Percentiles rank a stretch among this genome's conserved stretches.
These are phyloP conservation scores for Xanthia icteritia DNA, from an alignment of 2,888 invertebrate species.

Conservation along the genomic window DNA sequence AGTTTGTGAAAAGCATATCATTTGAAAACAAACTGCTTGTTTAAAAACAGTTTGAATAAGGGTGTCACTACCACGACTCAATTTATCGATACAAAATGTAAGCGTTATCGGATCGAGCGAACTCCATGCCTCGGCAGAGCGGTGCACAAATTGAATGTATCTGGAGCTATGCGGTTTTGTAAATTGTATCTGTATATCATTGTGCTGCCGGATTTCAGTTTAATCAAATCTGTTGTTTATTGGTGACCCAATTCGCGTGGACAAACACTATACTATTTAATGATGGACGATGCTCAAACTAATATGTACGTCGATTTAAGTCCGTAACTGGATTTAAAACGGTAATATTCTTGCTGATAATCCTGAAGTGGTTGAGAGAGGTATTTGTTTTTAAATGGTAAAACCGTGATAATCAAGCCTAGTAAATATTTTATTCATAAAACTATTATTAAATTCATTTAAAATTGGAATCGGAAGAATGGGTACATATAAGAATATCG, in stretches of 20 bases:
- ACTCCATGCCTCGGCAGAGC: conserved; percentile 56
- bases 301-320: background rate
- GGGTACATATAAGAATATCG: no score
- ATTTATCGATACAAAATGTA: conserved; percentile 61
- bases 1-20: background rate
- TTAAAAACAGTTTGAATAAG: conserved; percentile 22
- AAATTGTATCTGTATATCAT: conserved; percentile 32
- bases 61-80: conserved; percentile 36
- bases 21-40: background rate
- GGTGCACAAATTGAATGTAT: conserved; percentile 61
- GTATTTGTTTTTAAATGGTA: no score
- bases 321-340: background rate
- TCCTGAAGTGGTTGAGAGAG: background rate
- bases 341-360: background rate
- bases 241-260: conserved; percentile 29
- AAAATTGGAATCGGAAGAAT: no score
- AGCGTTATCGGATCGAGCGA: conserved; percentile 59
- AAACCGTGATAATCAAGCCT: no score
- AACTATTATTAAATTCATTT: no score
- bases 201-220: conserved; percentile 27
- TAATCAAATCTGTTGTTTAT: conserved; percentile 44
- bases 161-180: conserved; percentile 65
- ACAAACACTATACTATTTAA: background rate
- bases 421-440: no score
- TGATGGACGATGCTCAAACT: background rate